Base-by-base conservation (phyloP, 2,113 vertebrate species). In the Oryzias woworae region DNA sequence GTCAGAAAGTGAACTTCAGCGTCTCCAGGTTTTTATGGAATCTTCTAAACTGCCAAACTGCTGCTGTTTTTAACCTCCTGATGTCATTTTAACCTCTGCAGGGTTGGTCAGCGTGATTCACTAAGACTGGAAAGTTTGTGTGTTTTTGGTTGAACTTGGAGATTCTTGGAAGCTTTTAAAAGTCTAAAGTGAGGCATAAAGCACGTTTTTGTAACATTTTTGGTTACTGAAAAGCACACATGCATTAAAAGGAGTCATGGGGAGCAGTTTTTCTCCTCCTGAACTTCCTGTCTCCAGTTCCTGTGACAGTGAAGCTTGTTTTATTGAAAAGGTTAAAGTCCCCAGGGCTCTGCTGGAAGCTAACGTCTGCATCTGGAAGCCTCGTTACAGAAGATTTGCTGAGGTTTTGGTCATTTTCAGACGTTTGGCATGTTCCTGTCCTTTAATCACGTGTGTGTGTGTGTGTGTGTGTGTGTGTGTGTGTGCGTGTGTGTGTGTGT, bases 41-140 rank as follows among this genome's bases (percentile, higher is more conserved):
- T 12, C 36, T 36, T 36, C 36, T 13, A 36, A 2, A 12, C 8
- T 2, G 31, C 31, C 12, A 36, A 36, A 36, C 36, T 2, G 36
- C 36, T 28, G 26, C 26, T 6, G 26, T 28, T 28, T 28, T 28
- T 2, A 20, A 26, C 20, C 6, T 36, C 23, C 26, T 52, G 50
- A 53, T 62, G 69, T 69, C 24, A 58, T 72, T 78, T 62, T 16
- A 78, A 77, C 60, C 69, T 77, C 77, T 78, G 81, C 65, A 64
- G 41, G 70, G 45, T 58, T 56, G 23, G 74, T 75, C 72, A 64
- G 53, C 43, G 8, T 77, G 85, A 72, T 64, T 20, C 22, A 71
- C 51, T 24, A 56, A 24, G 44, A 20, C 62, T 80, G 83, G 74
- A 85, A 85, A 73, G 62, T 80, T 20, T 76, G 78, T 62, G 73